A percentile compares a stretch with the other conserved stretches of the same genome.
Evolutionary conservation across 2,888 invertebrate species (phyloP).

Genomic region (Hemicrepidius hirtus): DNA sequence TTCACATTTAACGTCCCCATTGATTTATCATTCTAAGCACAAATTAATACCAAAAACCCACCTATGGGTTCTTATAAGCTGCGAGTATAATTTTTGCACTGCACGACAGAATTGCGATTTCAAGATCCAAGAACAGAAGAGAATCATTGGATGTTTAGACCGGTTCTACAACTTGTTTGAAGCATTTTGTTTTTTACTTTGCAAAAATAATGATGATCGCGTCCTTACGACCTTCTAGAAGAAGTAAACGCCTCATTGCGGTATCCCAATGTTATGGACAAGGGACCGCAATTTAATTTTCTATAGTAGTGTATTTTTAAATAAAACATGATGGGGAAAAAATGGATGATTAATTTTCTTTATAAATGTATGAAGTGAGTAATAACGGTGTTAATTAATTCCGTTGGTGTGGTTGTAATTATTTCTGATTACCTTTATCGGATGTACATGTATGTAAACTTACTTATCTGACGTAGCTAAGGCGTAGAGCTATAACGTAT

Average conservation of each 20-base stretch:
- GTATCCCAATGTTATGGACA: constrained; percentile 17
- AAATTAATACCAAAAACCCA: no score
- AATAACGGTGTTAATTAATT: no score
- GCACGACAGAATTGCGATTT: constrained; percentile 19
- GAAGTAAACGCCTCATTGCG: constrained; percentile 28
- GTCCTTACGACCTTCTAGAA: constrained; percentile 41
- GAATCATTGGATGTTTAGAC: constrained; percentile 37
- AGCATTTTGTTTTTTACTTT: constrained; percentile 31
- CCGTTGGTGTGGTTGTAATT: no score
- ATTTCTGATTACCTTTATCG: no score
- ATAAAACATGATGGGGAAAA: background rate
- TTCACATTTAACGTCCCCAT: no score
- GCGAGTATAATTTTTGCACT: constrained; percentile 19
- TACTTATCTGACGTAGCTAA: no score
- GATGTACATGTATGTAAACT: no score
- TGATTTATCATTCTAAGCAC: no score
- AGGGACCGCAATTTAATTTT: constrained; percentile 11
- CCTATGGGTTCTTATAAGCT: background rate
- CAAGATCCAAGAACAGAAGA: constrained; percentile 28
- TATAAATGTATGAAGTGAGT: no score
- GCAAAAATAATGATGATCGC: constrained; percentile 38
- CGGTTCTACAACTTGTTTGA: constrained; percentile 36
- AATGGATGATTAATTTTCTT: background rate
- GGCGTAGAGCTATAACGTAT: no score
- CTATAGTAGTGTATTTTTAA: background rate